phyloP scores from a whole-genome alignment of 2,888 invertebrate genomes.

The Chorisops tibialis region DNA sequence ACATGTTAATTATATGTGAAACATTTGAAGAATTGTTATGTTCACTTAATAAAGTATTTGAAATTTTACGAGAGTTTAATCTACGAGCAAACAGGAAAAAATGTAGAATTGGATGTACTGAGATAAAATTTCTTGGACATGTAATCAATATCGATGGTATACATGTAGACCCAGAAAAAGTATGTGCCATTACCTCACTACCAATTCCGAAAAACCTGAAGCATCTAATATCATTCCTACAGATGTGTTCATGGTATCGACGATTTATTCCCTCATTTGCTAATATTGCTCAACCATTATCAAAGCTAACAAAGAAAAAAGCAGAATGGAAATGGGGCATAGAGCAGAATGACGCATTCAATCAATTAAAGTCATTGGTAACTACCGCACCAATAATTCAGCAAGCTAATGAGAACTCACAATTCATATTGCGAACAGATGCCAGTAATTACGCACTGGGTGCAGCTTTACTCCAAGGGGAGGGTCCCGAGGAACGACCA shows the following conservation, averaged over 20 bases:
- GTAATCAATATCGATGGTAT: constrained; percentile 34
- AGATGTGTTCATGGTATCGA: constrained; percentile 31
- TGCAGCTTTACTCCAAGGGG: constrained; percentile 35
- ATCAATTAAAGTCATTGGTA: constrained; percentile 33
- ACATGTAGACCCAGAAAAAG: constrained; percentile 32
- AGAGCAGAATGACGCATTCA: constrained; percentile 35
- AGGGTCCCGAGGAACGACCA: constrained; percentile 35
- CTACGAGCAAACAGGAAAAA: constrained; percentile 23
- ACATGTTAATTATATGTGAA: constrained; percentile 37
- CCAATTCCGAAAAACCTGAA: constrained; percentile 34
- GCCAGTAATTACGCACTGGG: constrained; percentile 35
- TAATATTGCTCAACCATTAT: constrained; percentile 39
- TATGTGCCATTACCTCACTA: too few species aligned
- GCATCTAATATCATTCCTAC: constrained; percentile 24
- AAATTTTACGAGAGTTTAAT: neutral
- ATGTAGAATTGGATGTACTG: constrained; percentile 24
- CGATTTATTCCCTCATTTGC: constrained; percentile 31
- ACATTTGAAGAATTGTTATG: constrained; percentile 27
- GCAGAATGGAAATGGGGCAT: constrained; percentile 37
- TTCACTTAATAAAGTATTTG: neutral
- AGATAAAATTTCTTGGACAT: constrained; percentile 29
- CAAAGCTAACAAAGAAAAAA: constrained; percentile 38
- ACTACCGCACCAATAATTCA: constrained; percentile 36
- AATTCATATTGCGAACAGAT: constrained; percentile 36
- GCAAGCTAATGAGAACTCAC: constrained; percentile 35